These are phyloP conservation scores for Nylanderia fulva DNA, from an alignment of 1,140 invertebrate genomes.

Conservation along the genomic window DNA sequence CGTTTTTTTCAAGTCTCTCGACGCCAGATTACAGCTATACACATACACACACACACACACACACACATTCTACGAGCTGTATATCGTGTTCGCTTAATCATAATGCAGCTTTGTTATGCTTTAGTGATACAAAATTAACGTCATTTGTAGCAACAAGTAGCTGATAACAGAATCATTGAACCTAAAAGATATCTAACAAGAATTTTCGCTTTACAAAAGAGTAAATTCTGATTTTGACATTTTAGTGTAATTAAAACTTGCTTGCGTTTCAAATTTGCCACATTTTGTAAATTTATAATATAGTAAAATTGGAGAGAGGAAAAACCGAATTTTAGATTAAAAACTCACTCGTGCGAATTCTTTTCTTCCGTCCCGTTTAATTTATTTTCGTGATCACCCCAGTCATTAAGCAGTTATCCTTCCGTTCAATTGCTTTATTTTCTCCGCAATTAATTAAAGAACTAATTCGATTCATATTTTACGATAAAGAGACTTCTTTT, in stretches of 20 bases:
- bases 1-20: constrained; percentile 28
- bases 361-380: not conserved
- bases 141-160: not conserved
- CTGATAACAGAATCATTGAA: not conserved
- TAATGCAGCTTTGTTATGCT: not conserved
- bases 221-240: not conserved
- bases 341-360: not conserved
- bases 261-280: constrained; percentile 5
- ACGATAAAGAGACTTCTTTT: not conserved
- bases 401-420: constrained; percentile 32
- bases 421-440: not conserved
- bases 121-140: constrained; percentile 8
- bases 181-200: not conserved
- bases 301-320: too few species aligned
- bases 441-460: not conserved
- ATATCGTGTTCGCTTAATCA: not conserved
- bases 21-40: not conserved
- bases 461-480: constrained; percentile 10
- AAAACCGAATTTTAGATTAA: not conserved
- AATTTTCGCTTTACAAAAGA: not conserved
- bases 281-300: constrained; percentile 10
- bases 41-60: too few species aligned
- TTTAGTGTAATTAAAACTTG: constrained; percentile 8
- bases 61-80: not conserved
- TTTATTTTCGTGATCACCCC: not conserved